These are phyloP conservation scores for Laodelphax striatellus DNA, from an alignment of 1,140 invertebrate genomes.

Conservation along the genomic window DNA sequence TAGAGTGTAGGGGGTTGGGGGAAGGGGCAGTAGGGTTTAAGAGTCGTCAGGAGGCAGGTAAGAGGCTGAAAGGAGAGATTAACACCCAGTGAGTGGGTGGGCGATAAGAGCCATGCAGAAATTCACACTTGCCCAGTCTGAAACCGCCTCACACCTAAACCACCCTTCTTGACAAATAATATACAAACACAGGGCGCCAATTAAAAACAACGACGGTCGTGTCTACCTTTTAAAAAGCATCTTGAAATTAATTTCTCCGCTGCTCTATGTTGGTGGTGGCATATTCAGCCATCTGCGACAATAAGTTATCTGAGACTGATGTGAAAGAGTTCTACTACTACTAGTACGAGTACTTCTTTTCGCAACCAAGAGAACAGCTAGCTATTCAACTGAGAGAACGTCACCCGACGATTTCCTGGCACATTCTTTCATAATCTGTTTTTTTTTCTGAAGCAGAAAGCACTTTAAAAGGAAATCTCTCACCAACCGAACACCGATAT, in stretches of 20 bases:
- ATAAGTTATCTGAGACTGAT: no score
- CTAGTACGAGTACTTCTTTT: background rate
- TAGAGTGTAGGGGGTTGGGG: slow-evolving; percentile 17
- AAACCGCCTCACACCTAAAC: background rate
- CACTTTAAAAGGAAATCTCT: no score
- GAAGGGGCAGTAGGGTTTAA: background rate
- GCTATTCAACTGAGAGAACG: no score
- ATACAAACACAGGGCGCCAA: no score
- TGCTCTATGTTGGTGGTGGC: background rate
- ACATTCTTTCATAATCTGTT: no score
- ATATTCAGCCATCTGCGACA: background rate
- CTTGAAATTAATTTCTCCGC: background rate
- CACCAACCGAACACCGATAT: no score
- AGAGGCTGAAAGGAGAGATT: slow-evolving; percentile 14
- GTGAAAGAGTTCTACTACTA: no score
- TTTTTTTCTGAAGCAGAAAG: no score
- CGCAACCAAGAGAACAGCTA: no score
- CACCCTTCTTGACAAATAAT: background rate
- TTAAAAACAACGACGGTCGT: background rate
- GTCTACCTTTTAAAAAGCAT: background rate
- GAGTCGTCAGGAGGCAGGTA: slow-evolving; percentile 13
- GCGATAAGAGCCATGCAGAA: background rate
- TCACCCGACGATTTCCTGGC: no score
- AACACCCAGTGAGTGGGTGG: slow-evolving; percentile 1
- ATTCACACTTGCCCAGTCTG: background rate